These are phyloP conservation scores for Corella eumyota DNA, from an alignment of 23 tunicate species.

Conservation along the genomic window DNA sequence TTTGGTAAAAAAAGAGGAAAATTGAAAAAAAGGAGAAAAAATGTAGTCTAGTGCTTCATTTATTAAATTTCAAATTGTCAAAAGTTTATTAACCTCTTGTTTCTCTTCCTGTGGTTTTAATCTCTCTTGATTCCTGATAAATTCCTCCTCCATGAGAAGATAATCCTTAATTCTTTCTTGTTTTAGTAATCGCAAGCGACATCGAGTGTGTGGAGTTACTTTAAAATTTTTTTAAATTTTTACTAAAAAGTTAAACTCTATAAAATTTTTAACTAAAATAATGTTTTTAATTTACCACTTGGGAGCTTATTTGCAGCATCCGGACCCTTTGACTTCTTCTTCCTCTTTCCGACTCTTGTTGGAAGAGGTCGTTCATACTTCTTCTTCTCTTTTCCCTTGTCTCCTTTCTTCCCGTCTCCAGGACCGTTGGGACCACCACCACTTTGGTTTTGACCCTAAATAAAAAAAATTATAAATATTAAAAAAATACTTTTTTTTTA, in stretches of 20 bases:
- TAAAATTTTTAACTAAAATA: not conserved
- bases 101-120: slow-evolving; percentile 98
- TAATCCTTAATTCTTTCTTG: slow-evolving; percentile 96
- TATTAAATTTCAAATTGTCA: no score
- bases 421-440: slow-evolving; percentile 60
- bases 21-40: no score
- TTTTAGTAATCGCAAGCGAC: slow-evolving; percentile 86
- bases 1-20: not conserved
- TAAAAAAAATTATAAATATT: no score
- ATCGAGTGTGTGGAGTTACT: slow-evolving; percentile 94
- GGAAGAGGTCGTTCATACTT: slow-evolving; percentile 97
- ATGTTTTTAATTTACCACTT: slow-evolving; percentile 67
- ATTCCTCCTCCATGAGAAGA: slow-evolving; percentile 99
- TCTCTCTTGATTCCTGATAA: slow-evolving; percentile 91
- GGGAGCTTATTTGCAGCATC: slow-evolving; percentile 99
- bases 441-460: slow-evolving; percentile 88
- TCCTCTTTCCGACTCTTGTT: slow-evolving; percentile 88
- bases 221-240: not conserved
- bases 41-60: no score
- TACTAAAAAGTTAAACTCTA: not conserved
- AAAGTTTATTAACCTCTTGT: slow-evolving; percentile 46
- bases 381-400: slow-evolving; percentile 94
- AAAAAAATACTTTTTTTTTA: no score
- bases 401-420: slow-evolving; percentile 83
- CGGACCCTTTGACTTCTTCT: slow-evolving; percentile 89